Base-by-base conservation (phyloP, 1,140 invertebrate species). In the Drosophila simulans region DNA sequence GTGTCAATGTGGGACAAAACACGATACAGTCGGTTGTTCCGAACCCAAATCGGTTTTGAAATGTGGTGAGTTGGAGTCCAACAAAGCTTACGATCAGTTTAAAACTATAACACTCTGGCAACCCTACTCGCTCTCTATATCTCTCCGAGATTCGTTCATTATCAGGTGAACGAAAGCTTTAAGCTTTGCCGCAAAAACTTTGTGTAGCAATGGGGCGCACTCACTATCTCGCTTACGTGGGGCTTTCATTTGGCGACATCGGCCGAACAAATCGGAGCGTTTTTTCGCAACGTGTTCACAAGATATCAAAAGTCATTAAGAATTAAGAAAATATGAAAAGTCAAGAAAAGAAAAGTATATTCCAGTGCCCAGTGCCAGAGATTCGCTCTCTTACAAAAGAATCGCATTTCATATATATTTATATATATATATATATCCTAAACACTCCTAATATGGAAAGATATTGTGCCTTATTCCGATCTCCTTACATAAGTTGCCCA, bases 281-380 rank as follows among this genome's bases (percentile, higher is more conserved):
- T 63, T 43, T 77, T 74, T 45, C 62, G 56, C 37, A 48, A 56
- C 56, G 76, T 79, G 68, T 66, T 72, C 53, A 64, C 77, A 56
- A 39, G 17, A 22, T 37, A 52, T 46, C 31, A 31, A 31, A 31
- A 31, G 2, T 40, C n/a, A n/a, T 34, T 5, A 2, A 22, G 20
- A 31, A 31, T 3, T n/a, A n/a, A 51, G 0, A 35, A 48, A 34
- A 22, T n/a, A 25, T 15, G 12, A 56, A 40, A 49, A 49, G 25
- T 31, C 27, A 34, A 56, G 37, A 25, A 39, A 54, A 55, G 35
- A 20, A 39, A 70, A 73, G 43, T 22, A 22, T 3, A 22, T 22
- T 54, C 46, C 48, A 81, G 79, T 81, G 78, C 66, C 56, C 79
- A 72, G 79, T 81, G 72, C 34, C 63, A 70, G 51, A 70, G 42